Evolutionary conservation across 2,113 vertebrate species (phyloP).

Genomic region (Trachemys scripta): DNA sequence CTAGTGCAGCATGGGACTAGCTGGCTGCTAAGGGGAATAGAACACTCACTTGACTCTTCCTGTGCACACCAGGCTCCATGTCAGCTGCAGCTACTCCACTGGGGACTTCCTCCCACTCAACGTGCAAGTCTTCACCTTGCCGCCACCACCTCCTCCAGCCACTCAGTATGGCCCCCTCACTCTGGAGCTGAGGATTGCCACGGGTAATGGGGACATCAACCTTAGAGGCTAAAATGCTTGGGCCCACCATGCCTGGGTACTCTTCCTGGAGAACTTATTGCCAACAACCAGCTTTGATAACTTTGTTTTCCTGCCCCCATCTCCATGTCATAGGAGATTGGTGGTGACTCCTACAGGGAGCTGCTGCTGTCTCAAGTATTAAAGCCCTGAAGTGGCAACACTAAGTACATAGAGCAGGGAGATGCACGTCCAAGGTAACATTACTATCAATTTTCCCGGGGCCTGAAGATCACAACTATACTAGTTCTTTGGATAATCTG

Average conservation of each 20-base stretch:
- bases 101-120: neutral
- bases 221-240: neutral
- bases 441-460: no score
- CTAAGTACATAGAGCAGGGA: neutral
- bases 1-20: no score
- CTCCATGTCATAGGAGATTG: neutral
- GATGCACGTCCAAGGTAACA: neutral
- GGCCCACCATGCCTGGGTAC: neutral
- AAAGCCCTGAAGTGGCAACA: neutral
- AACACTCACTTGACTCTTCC: neutral
- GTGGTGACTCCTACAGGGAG: neutral
- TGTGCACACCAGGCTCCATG: slow-evolving; percentile 10
- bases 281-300: neutral
- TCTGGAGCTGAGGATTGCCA: slow-evolving; percentile 64
- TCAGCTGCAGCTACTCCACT: slow-evolving; percentile 57
- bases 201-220: slow-evolving; percentile 8
- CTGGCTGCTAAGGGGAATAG: neutral
- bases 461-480: neutral
- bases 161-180: slow-evolving; percentile 35
- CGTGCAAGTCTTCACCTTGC: neutral
- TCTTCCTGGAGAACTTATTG: neutral
- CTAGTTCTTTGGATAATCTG: neutral
- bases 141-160: slow-evolving; percentile 10
- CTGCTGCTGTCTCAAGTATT: neutral
- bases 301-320: no score